Evolutionary conservation across 2,888 invertebrate genomes (phyloP).

Genomic region (Drosophila tanythrix): DNA sequence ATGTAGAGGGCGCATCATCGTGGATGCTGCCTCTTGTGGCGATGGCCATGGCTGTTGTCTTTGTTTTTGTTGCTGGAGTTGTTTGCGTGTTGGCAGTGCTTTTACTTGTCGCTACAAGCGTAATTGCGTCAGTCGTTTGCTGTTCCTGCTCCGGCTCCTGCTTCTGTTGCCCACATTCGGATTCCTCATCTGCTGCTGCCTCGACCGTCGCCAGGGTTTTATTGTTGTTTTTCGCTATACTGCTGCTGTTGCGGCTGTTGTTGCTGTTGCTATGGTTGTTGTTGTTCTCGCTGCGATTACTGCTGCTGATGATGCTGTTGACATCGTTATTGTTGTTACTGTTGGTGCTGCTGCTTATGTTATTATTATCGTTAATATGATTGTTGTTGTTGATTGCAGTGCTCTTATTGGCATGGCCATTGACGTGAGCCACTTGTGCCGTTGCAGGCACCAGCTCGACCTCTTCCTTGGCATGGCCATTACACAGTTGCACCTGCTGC

Average conservation of each 20-base stretch:
- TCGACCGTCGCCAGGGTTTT: slow-evolving; percentile 14
- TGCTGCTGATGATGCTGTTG: slow-evolving; percentile 27
- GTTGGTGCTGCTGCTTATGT: slow-evolving; percentile 36
- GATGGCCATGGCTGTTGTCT: slow-evolving; percentile 37
- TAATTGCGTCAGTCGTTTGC: slow-evolving; percentile 23
- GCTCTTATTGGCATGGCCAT: slow-evolving; percentile 59
- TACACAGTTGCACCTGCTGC: slow-evolving; percentile 61
- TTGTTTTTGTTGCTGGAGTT: slow-evolving; percentile 40
- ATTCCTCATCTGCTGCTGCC: not conserved
- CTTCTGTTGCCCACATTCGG: not conserved
- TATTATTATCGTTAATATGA: slow-evolving; percentile 52
- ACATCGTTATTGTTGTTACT: slow-evolving; percentile 51
- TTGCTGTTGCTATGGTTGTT: slow-evolving; percentile 39
- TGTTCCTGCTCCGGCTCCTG: slow-evolving; percentile 22
- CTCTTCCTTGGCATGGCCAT: slow-evolving; percentile 52
- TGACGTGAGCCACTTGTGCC: slow-evolving; percentile 26
- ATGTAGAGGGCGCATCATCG: slow-evolving; percentile 46
- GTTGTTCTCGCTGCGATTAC: slow-evolving; percentile 33
- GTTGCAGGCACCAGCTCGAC: slow-evolving; percentile 19
- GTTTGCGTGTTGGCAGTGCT: slow-evolving; percentile 70
- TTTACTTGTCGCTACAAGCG: slow-evolving; percentile 51
- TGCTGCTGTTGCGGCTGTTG: slow-evolving; percentile 24
- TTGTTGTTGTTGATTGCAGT: slow-evolving; percentile 59
- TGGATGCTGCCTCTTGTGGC: slow-evolving; percentile 22
- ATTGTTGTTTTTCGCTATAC: slow-evolving; percentile 52